A percentile compares a stretch with the other conserved stretches of the same genome.
These are phyloP conservation scores for Mesitornis unicolor DNA, from an alignment of 2,113 vertebrate species.

Conservation along the genomic window DNA sequence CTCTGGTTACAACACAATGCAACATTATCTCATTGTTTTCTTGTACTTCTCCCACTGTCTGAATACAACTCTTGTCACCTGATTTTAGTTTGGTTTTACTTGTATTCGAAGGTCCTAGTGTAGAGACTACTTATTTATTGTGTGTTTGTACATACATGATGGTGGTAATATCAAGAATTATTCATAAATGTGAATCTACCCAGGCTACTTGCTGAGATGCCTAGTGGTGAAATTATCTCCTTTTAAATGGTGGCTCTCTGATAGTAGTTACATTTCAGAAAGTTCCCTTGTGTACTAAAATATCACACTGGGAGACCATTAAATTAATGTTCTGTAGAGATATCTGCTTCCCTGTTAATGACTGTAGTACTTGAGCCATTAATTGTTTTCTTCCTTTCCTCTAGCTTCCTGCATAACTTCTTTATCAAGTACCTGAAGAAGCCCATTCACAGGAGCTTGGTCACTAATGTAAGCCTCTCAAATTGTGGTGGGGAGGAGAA, in stretches of 20 bases:
- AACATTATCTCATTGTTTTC: background rate
- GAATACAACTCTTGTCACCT: background rate
- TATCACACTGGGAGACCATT: background rate
- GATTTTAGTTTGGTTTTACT: background rate
- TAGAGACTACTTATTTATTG: background rate
- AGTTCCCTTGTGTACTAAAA: background rate
- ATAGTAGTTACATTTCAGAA: background rate
- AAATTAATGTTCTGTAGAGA: background rate
- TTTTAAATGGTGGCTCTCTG: background rate
- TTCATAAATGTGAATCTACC: background rate
- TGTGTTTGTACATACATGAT: background rate
- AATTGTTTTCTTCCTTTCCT: background rate
- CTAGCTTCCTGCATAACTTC: slow-evolving; percentile 69
- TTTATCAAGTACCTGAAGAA: slow-evolving; percentile 73
- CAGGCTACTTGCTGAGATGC: background rate
- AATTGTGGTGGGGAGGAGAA: background rate
- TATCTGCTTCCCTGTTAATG: background rate
- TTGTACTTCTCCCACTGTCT: background rate
- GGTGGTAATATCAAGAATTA: background rate
- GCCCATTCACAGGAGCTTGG: slow-evolving; percentile 65
- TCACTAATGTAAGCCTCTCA: slow-evolving; percentile 66
- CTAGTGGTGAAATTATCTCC: background rate
- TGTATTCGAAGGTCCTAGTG: background rate
- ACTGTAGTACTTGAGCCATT: background rate
- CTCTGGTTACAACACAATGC: background rate